Conservation (phyloP, 2,888 invertebrate species). For the Blera fallax region DNA sequence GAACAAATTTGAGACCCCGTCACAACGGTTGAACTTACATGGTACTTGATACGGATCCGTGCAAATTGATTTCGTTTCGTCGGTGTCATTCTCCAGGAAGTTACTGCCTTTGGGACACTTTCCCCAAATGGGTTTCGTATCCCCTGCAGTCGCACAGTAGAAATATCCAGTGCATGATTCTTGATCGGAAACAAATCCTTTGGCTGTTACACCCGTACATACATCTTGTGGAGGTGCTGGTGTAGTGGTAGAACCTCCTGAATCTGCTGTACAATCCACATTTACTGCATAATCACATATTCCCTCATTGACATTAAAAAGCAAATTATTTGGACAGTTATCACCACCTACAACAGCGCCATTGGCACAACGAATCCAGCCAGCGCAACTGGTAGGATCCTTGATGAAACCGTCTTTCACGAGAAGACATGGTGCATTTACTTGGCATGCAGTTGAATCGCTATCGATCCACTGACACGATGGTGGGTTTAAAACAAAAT, state of each 20-base stretch:
- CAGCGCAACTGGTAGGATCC: conserved; percentile 76
- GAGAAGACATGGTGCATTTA: conserved; percentile 76
- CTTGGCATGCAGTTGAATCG: conserved; percentile 74
- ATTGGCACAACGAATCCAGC: conserved; percentile 76
- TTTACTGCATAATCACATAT: conserved; percentile 75
- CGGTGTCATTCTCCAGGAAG: neutral
- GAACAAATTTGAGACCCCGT: neutral
- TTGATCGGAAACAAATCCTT: conserved; percentile 74
- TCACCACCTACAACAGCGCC: conserved; percentile 75
- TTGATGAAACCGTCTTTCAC: conserved; percentile 75
- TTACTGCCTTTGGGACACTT: neutral
- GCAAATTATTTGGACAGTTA: conserved; percentile 51
- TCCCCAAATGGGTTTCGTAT: neutral
- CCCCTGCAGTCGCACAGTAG: conserved; percentile 63
- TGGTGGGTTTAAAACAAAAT: conserved; percentile 47
- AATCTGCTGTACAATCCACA: conserved; percentile 73
- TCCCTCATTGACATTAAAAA: conserved; percentile 74
- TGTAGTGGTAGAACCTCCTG: no score
- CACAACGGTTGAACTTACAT: neutral
- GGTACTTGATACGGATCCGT: neutral
- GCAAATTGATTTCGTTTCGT: no score
- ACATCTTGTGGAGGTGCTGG: neutral
- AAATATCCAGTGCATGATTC: conserved; percentile 78
- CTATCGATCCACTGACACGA: conserved; percentile 73
- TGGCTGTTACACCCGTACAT: neutral